A percentile compares a stretch with the other conserved stretches of the same genome.
These are phyloP conservation scores for Petrocephalus schoutedeni DNA, from an alignment of 2,797 vertebrate species.

Conservation along the genomic window DNA sequence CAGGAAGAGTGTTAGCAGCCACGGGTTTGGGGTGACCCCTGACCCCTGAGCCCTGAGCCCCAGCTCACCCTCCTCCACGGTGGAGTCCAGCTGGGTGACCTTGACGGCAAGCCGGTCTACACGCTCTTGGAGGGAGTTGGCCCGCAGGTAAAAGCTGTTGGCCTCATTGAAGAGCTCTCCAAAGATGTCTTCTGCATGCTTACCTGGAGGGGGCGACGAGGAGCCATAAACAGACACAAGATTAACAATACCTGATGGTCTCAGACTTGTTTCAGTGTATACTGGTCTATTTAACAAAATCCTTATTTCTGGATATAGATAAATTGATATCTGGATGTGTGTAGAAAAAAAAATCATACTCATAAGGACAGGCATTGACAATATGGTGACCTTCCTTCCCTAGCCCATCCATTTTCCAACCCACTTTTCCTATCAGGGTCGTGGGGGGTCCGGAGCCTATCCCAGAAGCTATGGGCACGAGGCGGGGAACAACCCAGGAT, in stretches of 20 bases:
- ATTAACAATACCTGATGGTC: background rate
- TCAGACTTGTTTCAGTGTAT: too few species aligned
- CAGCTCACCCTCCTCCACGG: conserved; percentile 92
- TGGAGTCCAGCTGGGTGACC: conserved; percentile 98
- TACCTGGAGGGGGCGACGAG: conserved; percentile 66
- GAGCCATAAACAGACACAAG: background rate
- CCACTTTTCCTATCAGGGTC: too few species aligned
- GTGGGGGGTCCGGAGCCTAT: too few species aligned
- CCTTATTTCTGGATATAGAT: too few species aligned
- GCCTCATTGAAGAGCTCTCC: conserved; percentile 96
- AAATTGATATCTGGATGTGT: too few species aligned
- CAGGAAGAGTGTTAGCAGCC: background rate
- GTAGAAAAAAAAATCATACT: too few species aligned
- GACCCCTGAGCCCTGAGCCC: conserved; percentile 17
- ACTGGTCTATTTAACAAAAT: too few species aligned
- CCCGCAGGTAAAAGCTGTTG: conserved; percentile 91
- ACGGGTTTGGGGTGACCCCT: background rate
- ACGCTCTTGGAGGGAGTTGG: conserved; percentile 94
- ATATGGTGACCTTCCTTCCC: too few species aligned
- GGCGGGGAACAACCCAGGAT: too few species aligned
- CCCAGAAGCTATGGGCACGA: too few species aligned
- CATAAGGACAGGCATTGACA: too few species aligned
- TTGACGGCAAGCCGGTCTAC: conserved; percentile 96
- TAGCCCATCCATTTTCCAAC: too few species aligned
- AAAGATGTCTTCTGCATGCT: conserved; percentile 98